phyloP scores from a whole-genome alignment of 1,140 invertebrate genomes.

The Eufriesea mexicana region DNA sequence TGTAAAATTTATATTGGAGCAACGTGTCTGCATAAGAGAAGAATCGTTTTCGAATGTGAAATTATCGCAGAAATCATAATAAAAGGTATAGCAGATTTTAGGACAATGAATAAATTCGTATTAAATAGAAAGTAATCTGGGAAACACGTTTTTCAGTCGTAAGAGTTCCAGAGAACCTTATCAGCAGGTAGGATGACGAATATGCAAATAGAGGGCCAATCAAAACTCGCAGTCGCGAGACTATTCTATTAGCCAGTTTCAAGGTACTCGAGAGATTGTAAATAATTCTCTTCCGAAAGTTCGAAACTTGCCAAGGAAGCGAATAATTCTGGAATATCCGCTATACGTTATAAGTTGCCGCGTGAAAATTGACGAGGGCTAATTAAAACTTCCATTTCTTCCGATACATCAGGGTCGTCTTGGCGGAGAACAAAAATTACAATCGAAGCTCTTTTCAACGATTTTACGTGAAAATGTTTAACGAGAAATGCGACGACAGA shows the following conservation, averaged over 20 bases:
- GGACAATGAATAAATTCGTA: neutral
- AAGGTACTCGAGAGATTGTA: conserved; percentile 17
- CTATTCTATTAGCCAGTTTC: conserved; percentile 12
- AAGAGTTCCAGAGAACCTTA: neutral
- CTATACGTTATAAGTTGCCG: neutral
- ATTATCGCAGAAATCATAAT: neutral
- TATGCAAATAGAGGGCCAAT: conserved; percentile 16
- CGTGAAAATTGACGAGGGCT: neutral
- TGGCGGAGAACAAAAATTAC: neutral
- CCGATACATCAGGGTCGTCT: neutral
- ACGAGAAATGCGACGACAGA: conserved; percentile 27
- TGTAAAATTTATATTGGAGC: neutral
- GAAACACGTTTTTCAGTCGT: neutral
- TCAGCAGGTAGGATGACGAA: neutral
- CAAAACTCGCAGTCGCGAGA: conserved; percentile 19
- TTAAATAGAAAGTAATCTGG: no score
- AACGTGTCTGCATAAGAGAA: neutral
- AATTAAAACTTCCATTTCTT: conserved; percentile 25
- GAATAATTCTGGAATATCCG: conserved; percentile 21
- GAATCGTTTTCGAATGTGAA: neutral
- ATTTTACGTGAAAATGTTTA: neutral
- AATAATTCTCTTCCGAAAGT: conserved; percentile 37
- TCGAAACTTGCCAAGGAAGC: neutral
- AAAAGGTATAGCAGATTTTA: neutral
- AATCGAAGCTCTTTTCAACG: neutral